Base-by-base conservation (phyloP, 2,888 invertebrate genomes). In the Sarcophaga variegata region DNA sequence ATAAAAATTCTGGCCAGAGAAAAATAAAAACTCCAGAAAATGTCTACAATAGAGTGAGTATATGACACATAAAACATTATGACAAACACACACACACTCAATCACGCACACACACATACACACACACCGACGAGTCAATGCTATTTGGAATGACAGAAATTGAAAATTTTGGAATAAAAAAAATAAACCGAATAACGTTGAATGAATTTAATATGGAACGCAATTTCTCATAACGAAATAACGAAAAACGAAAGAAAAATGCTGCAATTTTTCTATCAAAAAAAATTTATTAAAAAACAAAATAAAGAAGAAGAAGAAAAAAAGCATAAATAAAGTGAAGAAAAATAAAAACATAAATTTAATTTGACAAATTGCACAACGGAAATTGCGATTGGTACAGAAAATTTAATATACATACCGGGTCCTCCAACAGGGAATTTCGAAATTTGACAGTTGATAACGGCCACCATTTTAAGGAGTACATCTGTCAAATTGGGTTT, bases 181-280 rank as follows among this genome's bases (percentile, higher is more conserved):
- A 47, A 67, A 45, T 17, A 62, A 49, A 76, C 47, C 54, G 54
- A 54, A 54, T 54, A 54, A 54, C 27, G 49, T 66, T 76, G 62
- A 67, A 76, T 76, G 71, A 67, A 76, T 76, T 76, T 81, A 45
- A 37, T 45, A 72, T 76, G 60, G 17, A 81, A 85, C 62, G 80
- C 49, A 85, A 84, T 80, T 80, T 84, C 62, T 63, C 14, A 70
- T 25, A 83, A 45, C 22, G 10, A 49, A 37, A 4, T 11, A 27
- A 22, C 54, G 22, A 82, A 66, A 64, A 6, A 22, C 25, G 60
- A 66, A 60, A 72, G 37, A 10, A 14, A 54, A 54, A 54, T 14
- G 4, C 54, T 54, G 3, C 14, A 17, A 17, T 54, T 14, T 14
- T 54, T 14, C 14, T 17, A 1, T 5, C 49, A 37, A 37, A 54